Evolutionary conservation across 2,113 vertebrate species (phyloP).

Genomic region (Murina feae): DNA sequence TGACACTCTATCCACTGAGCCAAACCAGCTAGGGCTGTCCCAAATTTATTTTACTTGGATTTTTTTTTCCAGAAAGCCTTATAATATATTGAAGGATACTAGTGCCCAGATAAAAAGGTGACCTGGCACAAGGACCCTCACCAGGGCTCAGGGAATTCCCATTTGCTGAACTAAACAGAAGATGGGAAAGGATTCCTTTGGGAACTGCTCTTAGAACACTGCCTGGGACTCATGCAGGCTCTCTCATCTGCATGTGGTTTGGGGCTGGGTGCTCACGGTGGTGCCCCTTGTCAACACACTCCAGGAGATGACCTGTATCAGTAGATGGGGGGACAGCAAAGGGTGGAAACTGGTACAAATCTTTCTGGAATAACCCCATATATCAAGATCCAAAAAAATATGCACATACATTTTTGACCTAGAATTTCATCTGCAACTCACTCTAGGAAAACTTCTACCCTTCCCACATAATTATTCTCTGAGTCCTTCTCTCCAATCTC

Average conservation of each 20-base stretch:
- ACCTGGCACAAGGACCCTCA: background rate
- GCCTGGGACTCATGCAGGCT: background rate
- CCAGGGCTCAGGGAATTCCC: background rate
- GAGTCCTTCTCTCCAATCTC: background rate
- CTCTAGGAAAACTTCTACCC: background rate
- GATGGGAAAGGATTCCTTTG: background rate
- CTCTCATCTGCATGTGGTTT: background rate
- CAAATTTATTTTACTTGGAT: background rate
- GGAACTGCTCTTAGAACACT: background rate
- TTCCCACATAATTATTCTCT: background rate
- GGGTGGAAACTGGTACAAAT: background rate
- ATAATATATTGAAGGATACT: conserved; percentile 41
- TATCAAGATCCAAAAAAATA: background rate
- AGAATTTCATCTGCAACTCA: background rate
- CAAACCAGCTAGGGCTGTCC: background rate
- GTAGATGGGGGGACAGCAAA: background rate
- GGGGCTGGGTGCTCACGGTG: background rate
- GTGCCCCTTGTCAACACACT: background rate
- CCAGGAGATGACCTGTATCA: background rate
- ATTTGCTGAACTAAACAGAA: background rate
- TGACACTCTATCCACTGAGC: too few relatives aligned
- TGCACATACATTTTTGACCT: background rate
- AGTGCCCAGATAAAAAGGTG: conserved; percentile 17
- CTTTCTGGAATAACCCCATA: background rate
- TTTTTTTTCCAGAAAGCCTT: background rate